A percentile compares a stretch with the other conserved stretches of the same genome.
phyloP scores from a whole-genome alignment of 2,888 invertebrate genomes.

The Cyaniris semiargus region DNA sequence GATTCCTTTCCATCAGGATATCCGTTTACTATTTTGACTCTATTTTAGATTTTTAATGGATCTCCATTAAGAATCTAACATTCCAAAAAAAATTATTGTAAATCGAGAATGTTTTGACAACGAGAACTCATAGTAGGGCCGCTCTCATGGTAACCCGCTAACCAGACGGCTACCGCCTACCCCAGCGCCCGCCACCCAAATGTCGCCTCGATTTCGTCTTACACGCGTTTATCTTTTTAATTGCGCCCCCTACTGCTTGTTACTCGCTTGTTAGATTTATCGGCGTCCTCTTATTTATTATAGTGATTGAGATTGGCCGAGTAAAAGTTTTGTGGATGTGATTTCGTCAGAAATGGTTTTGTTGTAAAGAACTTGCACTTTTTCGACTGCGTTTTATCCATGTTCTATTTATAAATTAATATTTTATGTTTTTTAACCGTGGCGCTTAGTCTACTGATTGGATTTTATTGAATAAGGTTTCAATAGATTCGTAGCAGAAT shows the following conservation, averaged over 20 bases:
- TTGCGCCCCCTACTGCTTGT: conserved; percentile 62
- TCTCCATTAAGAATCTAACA: no score
- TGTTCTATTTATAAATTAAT: no score
- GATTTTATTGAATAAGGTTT: no score
- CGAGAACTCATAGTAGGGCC: conserved; percentile 49
- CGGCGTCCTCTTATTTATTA: conserved; percentile 42
- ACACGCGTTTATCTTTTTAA: conserved; percentile 78
- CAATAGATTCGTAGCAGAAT: no score
- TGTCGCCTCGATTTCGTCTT: conserved; percentile 70
- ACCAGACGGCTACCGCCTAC: conserved; percentile 68
- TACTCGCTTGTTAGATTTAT: conserved; percentile 65
- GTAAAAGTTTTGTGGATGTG: conserved; percentile 47
- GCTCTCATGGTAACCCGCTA: conserved; percentile 71
- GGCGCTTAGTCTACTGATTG: no score
- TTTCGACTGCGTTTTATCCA: no score
- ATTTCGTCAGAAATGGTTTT: not conserved
- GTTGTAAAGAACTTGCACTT: not conserved
- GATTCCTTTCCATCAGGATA: no score
- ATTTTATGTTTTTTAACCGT: no score
- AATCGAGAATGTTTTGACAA: not conserved
- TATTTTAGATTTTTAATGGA: no score
- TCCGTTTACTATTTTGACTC: no score
- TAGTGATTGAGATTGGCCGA: conserved; percentile 41
- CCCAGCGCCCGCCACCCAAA: conserved; percentile 60
- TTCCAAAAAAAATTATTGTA: not conserved